Conservation (phyloP, 2,113 vertebrate genomes). For the Leptobrachium ailaonicum region DNA sequence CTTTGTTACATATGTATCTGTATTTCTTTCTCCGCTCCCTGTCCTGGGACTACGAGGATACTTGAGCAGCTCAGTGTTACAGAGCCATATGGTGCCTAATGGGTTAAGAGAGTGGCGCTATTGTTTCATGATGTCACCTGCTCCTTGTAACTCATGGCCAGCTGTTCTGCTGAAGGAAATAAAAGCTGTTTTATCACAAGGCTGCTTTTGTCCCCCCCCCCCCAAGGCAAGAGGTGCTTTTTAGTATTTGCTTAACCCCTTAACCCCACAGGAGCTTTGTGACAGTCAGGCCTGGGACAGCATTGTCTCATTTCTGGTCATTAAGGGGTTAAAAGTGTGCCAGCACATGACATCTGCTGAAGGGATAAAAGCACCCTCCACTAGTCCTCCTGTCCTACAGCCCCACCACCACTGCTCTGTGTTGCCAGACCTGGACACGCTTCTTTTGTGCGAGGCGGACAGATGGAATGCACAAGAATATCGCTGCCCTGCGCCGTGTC, state of each 20-base stretch:
- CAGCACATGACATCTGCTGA: slow-evolving; percentile 3
- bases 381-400: too few species aligned
- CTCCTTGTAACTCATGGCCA: not conserved
- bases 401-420: too few species aligned
- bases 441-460: not conserved
- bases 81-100: not conserved
- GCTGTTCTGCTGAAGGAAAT: slow-evolving; percentile 13
- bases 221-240: not conserved
- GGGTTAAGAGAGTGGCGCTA: not conserved
- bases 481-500: too few species aligned
- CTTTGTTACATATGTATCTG: too few species aligned
- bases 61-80: too few species aligned
- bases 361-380: not conserved
- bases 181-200: slow-evolving; percentile 18
- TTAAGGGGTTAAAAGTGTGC: not conserved
- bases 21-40: too few species aligned
- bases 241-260: slow-evolving; percentile 24
- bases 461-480: too few species aligned
- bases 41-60: too few species aligned
- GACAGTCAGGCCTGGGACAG: too few species aligned
- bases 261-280: too few species aligned
- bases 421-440: too few species aligned
- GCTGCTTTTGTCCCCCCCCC: not conserved
- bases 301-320: too few species aligned
- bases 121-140: slow-evolving; percentile 16